These are phyloP conservation scores for Erpetoichthys calabaricus DNA, from an alignment of 2,797 vertebrate genomes.

Conservation along the genomic window DNA sequence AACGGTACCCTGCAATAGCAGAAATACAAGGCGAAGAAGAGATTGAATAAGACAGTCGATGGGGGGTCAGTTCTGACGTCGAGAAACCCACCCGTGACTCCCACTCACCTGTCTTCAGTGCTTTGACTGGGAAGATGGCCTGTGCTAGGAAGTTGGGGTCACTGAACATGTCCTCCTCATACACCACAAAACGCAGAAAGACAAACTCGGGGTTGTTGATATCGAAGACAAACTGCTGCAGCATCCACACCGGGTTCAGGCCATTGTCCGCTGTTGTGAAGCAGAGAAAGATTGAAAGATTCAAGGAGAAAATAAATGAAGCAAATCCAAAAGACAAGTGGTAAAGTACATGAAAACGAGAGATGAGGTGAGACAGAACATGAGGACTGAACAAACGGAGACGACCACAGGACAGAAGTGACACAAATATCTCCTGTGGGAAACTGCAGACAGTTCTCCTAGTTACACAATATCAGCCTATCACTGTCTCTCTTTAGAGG, in stretches of 20 bases:
- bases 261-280: slow-evolving; percentile 38
- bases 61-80: no score
- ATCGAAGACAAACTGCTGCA: slow-evolving; percentile 47
- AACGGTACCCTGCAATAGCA: slow-evolving; percentile 37
- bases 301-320: background rate
- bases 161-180: slow-evolving; percentile 56
- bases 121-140: slow-evolving; percentile 41
- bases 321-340: background rate
- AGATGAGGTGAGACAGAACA: no score
- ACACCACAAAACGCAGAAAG: slow-evolving; percentile 49
- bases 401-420: background rate
- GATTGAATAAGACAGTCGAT: no score
- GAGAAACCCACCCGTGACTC: background rate
- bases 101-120: slow-evolving; percentile 43
- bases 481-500: no score
- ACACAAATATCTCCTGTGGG: background rate
- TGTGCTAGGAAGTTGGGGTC: slow-evolving; percentile 55
- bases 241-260: slow-evolving; percentile 42
- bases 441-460: no score
- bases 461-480: no score
- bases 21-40: no score
- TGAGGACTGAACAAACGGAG: background rate
- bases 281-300: slow-evolving; percentile 1
- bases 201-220: slow-evolving; percentile 47
- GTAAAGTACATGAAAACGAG: no score